phyloP scores from a whole-genome alignment of 1,140 invertebrate genomes.

The Drosophila setifemur region DNA sequence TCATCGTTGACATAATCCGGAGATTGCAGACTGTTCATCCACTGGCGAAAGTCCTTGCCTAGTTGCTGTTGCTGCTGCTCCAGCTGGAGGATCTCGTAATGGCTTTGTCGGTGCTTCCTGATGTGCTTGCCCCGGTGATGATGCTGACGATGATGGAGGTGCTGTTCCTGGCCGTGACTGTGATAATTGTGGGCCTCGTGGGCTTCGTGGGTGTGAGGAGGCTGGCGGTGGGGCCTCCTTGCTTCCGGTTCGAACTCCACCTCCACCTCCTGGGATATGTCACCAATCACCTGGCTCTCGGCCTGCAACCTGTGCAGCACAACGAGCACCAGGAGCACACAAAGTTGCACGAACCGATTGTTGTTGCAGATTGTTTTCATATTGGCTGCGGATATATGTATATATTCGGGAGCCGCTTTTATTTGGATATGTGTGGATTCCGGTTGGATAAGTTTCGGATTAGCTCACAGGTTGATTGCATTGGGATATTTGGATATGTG shows the following conservation, averaged over 20 bases:
- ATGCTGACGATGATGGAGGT: constrained; percentile 43
- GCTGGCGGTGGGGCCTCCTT: background rate
- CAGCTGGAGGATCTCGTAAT: constrained; percentile 52
- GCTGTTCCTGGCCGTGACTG: constrained; percentile 23
- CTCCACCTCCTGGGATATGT: constrained; percentile 24
- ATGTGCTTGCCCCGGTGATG: constrained; percentile 23
- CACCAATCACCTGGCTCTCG: constrained; percentile 68
- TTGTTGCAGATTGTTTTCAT: constrained; percentile 53
- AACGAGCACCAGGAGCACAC: constrained; percentile 34
- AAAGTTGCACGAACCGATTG: constrained; percentile 40
- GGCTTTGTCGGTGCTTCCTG: constrained; percentile 28
- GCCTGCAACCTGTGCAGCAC: constrained; percentile 10
- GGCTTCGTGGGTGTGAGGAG: background rate
- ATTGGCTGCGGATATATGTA: constrained; percentile 32
- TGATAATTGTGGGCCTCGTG: constrained; percentile 8
- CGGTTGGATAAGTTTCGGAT: constrained; percentile 5
- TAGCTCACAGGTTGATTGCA: constrained; percentile 29
- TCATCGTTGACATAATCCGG: constrained; percentile 56
- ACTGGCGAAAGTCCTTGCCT: constrained; percentile 53
- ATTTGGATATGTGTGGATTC: constrained; percentile 7
- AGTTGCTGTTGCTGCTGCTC: constrained; percentile 57
- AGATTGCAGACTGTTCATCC: constrained; percentile 23
- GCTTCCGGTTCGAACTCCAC: no score
- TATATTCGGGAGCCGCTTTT: constrained; percentile 1
- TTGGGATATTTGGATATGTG: constrained; percentile 32